phyloP scores from a whole-genome alignment of 2,888 invertebrate genomes.

The Trichopoda pennipes region DNA sequence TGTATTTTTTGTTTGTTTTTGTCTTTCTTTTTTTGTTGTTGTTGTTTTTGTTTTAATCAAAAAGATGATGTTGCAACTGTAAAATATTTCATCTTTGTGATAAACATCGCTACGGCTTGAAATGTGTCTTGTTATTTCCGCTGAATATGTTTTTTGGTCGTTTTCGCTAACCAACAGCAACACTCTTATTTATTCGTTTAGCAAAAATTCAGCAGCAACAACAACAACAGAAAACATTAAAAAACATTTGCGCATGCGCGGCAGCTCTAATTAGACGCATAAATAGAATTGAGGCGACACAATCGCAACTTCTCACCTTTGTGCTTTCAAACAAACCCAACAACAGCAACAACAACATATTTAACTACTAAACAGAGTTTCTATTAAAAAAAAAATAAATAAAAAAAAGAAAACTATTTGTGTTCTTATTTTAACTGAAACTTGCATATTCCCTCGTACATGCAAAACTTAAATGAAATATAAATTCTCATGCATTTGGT shows the following conservation, averaged over 20 bases:
- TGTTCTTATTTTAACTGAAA: too few relatives aligned
- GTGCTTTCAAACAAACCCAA: constrained; percentile 42
- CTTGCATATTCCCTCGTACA: background rate
- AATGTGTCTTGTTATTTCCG: constrained; percentile 74
- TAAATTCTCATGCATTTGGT: constrained; percentile 54
- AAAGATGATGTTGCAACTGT: constrained; percentile 73
- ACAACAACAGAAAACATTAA: constrained; percentile 9
- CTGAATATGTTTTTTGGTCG: constrained; percentile 71
- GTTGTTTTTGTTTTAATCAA: constrained; percentile 5
- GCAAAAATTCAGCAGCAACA: background rate
- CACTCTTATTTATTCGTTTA: constrained; percentile 3
- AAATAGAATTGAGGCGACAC: constrained; percentile 78
- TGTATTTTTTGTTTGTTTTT: too few relatives aligned
- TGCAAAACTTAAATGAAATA: constrained; percentile 21
- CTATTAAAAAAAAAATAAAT: too few relatives aligned
- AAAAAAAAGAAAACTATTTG: too few relatives aligned
- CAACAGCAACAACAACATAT: background rate
- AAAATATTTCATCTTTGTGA: constrained; percentile 78
- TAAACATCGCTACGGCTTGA: constrained; percentile 72
- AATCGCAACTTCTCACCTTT: constrained; percentile 76
- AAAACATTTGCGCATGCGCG: constrained; percentile 75
- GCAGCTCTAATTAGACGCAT: constrained; percentile 80
- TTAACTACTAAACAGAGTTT: too few relatives aligned
- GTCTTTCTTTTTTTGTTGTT: too few relatives aligned
- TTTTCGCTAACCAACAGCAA: constrained; percentile 8